Evolutionary conservation across 2,888 invertebrate genomes (phyloP), one percentile per base, ranked within the genome.

Genomic region (Drosophila dives): DNA sequence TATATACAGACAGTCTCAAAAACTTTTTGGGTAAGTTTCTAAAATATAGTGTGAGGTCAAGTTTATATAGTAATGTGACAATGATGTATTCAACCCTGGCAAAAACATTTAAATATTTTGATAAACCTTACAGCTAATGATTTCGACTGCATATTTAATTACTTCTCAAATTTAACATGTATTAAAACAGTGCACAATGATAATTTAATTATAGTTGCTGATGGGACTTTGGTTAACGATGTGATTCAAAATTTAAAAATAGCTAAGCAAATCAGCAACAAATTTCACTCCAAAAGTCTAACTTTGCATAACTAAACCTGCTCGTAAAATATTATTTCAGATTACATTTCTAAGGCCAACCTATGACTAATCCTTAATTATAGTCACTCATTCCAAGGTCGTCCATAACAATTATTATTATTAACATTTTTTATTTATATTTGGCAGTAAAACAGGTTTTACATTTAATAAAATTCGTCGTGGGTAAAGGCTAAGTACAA

Each of bases 21-120:
- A 53, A 59, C 54, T 59, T 49, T 51, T 58, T 72, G 77, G 77
- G 81, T 81, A 45, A 76, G 77, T 69, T 54, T 32, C 29, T 12
- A 3, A 17, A 11, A n/a, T 15, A 32, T 12, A 12, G 20, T 38
- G 29, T 29, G 12, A 34, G 34, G n/a, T 17, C 23, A 33, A 50
- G 12, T 34, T 40, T 20, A 1, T 17, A n/a, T 4, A 7, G 23
- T 3, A 23, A 7, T 45, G 20, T 7, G 23, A 26, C 42, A 42
- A 42, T n/a, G n/a, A 20, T 11, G 8, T 2, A 42, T 20, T n/a
- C 2, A 20, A 23, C 15, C 10, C 8, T 5, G 15, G 8, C 26
- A 15, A 50, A 49, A 29, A n/a, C 6, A 6, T 26, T 5, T 49
- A 26, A 29, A 49, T 17, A 49, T 26, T 49, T 17, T 10, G 5